Evolutionary conservation across 30 jellyfish, hydroid and myxozoan species (phyloP).

Genomic region (Haliclystus octoradiatus): DNA sequence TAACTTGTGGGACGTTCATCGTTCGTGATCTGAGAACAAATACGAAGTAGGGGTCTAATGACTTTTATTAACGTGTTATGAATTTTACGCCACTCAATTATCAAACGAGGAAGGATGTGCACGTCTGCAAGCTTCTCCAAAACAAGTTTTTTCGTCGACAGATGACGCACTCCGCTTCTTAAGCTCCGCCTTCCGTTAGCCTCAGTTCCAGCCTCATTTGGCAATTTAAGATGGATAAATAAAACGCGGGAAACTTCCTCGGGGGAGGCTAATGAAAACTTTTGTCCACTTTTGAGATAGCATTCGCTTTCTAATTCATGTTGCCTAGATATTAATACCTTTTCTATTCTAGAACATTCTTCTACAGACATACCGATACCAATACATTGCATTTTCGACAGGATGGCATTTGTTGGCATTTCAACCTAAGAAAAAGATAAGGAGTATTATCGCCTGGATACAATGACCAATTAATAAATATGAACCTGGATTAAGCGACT

Average conservation of each 20-base stretch:
- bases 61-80: constrained; percentile 60
- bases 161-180: constrained; percentile 41
- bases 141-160: constrained; percentile 71
- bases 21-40: constrained; percentile 1
- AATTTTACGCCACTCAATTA: constrained; percentile 89
- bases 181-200: constrained; percentile 5
- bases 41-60: constrained; percentile 75
- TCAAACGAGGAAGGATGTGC: constrained; percentile 68
- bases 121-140: constrained; percentile 57
- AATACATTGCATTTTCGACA: constrained; percentile 49
- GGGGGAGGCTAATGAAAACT: constrained; percentile 59
- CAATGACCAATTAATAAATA: too few relatives aligned
- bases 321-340: constrained; percentile 22
- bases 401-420: constrained; percentile 68
- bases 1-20: constrained; percentile 2
- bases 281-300: constrained; percentile 33
- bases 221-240: constrained; percentile 58
- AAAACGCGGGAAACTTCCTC: constrained; percentile 85
- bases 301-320: constrained; percentile 46
- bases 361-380: constrained; percentile 81
- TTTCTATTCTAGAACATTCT: constrained; percentile 42
- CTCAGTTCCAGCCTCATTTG: constrained; percentile 34
- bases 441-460: too few relatives aligned
- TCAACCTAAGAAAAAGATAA: constrained; percentile 45
- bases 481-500: too few relatives aligned